A percentile compares a stretch with the other conserved stretches of the same genome.
These are phyloP conservation scores for Ophion ventricosus DNA, from an alignment of 2,888 invertebrate genomes.

Conservation along the genomic window DNA sequence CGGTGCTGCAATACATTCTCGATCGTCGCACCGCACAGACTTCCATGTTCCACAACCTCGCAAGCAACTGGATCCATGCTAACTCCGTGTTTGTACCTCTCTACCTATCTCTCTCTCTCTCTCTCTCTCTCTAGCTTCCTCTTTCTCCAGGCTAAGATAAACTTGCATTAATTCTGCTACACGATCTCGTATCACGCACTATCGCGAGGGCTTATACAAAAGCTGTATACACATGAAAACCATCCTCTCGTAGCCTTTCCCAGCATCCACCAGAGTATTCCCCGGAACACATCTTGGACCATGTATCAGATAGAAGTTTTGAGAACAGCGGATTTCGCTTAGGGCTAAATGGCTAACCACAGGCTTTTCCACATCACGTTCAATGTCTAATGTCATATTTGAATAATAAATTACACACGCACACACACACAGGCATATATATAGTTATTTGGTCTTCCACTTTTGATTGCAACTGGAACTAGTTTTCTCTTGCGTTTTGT, in stretches of 20 bases:
- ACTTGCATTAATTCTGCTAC: constrained; percentile 44
- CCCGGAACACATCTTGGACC: neutral
- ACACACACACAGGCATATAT: too few species aligned
- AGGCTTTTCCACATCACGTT: too few species aligned
- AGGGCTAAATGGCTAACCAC: neutral
- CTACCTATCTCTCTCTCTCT: neutral
- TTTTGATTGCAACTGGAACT: too few species aligned
- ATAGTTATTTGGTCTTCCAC: too few species aligned
- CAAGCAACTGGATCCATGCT: constrained; percentile 16
- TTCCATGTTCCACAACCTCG: neutral
- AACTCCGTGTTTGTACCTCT: neutral
- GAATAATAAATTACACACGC: too few species aligned
- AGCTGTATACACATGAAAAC: constrained; percentile 17
- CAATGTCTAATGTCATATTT: too few species aligned
- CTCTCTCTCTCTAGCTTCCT: neutral
- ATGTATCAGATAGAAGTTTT: neutral
- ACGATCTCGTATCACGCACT: constrained; percentile 47
- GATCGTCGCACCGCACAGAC: constrained; percentile 6
- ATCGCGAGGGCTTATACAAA: constrained; percentile 37
- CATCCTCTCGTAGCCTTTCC: neutral
- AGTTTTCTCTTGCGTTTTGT: too few species aligned
- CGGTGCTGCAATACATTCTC: constrained; percentile 18
- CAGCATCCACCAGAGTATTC: neutral
- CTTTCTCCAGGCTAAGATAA: constrained; percentile 24
- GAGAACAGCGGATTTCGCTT: neutral